Evolutionary conservation across 2,797 vertebrate species (phyloP).

Genomic region (Fringilla coelebs): DNA sequence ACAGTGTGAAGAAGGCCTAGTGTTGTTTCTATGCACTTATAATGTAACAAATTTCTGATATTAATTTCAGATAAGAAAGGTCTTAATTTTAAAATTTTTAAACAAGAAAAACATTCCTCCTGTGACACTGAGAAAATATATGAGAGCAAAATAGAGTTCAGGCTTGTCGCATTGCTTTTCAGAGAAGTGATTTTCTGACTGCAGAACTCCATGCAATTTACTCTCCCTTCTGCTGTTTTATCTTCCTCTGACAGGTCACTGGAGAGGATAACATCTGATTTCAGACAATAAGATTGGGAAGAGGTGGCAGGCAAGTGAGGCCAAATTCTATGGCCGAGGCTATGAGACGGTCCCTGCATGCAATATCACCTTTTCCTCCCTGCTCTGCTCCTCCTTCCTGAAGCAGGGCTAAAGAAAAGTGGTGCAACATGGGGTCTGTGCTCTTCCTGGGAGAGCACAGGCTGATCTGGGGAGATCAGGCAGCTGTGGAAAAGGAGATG

Average conservation of each 20-base stretch:
- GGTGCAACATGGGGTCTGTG: background rate
- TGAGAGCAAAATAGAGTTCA: background rate
- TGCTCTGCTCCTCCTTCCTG: background rate
- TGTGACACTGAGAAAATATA: background rate
- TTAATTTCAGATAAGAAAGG: background rate
- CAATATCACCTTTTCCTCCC: background rate
- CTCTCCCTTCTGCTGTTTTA: background rate
- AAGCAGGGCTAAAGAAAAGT: background rate
- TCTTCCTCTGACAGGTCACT: background rate
- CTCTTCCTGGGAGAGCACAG: background rate
- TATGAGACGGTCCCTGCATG: background rate
- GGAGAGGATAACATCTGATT: background rate
- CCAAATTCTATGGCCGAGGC: background rate
- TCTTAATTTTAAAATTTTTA: background rate
- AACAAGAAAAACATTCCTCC: background rate
- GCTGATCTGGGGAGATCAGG: background rate
- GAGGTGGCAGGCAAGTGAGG: background rate
- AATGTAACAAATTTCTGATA: background rate
- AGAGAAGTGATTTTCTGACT: background rate
- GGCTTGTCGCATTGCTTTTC: background rate
- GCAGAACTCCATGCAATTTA: background rate
- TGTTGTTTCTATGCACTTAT: background rate
- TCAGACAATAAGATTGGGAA: background rate
- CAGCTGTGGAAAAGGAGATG: background rate
- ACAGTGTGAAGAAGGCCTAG: background rate